Conservation (phyloP, 2,797 vertebrate species). For the Enteromius thamalakanensis region DNA sequence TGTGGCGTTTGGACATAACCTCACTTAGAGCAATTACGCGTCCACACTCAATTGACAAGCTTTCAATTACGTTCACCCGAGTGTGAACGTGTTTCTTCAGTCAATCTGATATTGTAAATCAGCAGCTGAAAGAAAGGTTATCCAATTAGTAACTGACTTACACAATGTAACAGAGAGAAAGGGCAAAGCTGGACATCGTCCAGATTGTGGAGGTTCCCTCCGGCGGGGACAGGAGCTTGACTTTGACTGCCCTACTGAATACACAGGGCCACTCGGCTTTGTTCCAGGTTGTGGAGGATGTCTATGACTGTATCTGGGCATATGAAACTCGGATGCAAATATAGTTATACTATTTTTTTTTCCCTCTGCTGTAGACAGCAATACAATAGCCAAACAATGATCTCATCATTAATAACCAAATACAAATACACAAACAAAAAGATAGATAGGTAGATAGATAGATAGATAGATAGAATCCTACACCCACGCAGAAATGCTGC, state of each 20-base stretch:
- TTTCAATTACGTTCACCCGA: constrained; percentile 51
- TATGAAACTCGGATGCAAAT: neutral
- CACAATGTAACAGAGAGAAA: constrained; percentile 55
- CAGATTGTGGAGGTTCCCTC: constrained; percentile 28
- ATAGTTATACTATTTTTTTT: neutral
- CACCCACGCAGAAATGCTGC: neutral
- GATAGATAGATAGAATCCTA: neutral
- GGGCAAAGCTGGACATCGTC: constrained; percentile 39
- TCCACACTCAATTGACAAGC: constrained; percentile 46
- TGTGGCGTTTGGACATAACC: neutral
- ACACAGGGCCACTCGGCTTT: constrained; percentile 8
- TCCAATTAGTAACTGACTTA: constrained; percentile 58
- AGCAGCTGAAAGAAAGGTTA: constrained; percentile 51
- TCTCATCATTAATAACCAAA: neutral
- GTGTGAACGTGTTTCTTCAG: constrained; percentile 46
- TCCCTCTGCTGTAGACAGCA: neutral
- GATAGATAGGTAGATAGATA: neutral
- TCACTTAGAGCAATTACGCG: constrained; percentile 46
- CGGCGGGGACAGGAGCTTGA: constrained; percentile 39
- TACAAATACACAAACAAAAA: neutral
- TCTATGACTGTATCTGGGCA: constrained; percentile 15
- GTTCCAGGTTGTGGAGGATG: neutral
- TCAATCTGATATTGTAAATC: constrained; percentile 57
- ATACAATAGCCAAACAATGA: neutral
- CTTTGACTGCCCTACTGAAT: constrained; percentile 32